Evolutionary conservation across 2,888 invertebrate species (phyloP).

Genomic region (Drosophila paramelanica): DNA sequence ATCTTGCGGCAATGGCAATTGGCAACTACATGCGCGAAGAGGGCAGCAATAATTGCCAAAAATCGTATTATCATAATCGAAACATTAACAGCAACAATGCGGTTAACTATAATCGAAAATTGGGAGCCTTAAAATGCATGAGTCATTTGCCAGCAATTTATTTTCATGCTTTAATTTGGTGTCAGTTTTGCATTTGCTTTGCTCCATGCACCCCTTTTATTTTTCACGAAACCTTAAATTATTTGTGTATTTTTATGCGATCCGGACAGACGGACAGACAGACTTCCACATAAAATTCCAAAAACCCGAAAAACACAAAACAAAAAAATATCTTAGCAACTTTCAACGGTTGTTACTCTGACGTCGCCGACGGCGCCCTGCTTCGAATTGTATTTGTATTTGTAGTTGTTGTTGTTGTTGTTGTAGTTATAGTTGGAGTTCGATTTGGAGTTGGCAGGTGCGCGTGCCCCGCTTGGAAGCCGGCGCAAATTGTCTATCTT

Average conservation of each 20-base stretch:
- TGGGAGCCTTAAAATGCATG: conserved; percentile 63
- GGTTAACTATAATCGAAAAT: conserved; percentile 50
- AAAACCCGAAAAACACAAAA: conserved; percentile 14
- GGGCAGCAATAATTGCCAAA: conserved; percentile 71
- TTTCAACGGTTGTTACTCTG: conserved; percentile 40
- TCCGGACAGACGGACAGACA: conserved; percentile 5
- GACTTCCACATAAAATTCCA: conserved; percentile 6
- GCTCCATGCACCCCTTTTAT: conserved; percentile 33
- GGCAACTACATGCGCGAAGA: conserved; percentile 43
- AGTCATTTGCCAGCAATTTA: conserved; percentile 79
- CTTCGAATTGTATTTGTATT: conserved; percentile 9
- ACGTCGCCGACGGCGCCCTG: conserved; percentile 31
- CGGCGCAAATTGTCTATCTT: conserved; percentile 53
- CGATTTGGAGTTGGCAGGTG: conserved; percentile 44
- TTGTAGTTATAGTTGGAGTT: conserved; percentile 10
- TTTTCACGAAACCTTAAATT: conserved; percentile 50
- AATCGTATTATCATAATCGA: conserved; percentile 69
- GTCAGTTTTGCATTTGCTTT: conserved; percentile 61
- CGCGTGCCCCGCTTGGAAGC: conserved; percentile 55
- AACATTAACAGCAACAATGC: conserved; percentile 55
- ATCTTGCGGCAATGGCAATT: conserved; percentile 33
- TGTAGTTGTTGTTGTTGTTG: conserved; percentile 1
- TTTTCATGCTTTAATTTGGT: conserved; percentile 68
- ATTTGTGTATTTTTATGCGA: conserved; percentile 37
- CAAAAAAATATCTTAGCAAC: conserved; percentile 25